Percentiles rank a stretch among this genome's conserved stretches.
Evolutionary conservation across 2,113 vertebrate species (phyloP).

Genomic region (Sisor rabdophorus): DNA sequence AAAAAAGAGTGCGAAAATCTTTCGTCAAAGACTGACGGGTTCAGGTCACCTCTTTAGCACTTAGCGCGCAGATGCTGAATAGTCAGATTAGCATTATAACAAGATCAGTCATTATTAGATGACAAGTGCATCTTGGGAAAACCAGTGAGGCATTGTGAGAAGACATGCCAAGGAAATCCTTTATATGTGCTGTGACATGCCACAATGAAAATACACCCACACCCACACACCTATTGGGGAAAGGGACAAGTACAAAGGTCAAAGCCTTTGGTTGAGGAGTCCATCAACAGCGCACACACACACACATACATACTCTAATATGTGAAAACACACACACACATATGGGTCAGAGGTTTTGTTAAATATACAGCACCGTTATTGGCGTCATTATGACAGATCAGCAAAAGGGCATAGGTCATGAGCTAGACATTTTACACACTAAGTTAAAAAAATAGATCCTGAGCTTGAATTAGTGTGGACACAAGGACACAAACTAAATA

Average conservation of each 20-base stretch:
- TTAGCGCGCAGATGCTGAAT: slow-evolving; percentile 16
- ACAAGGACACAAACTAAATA: background rate
- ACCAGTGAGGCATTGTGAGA: slow-evolving; percentile 1
- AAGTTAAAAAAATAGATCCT: background rate
- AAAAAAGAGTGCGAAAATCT: background rate
- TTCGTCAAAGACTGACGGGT: background rate
- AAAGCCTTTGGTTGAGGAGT: slow-evolving; percentile 12
- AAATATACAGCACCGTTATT: slow-evolving; percentile 21
- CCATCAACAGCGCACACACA: slow-evolving; percentile 4
- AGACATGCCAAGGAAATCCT: slow-evolving; percentile 21
- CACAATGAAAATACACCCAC: background rate
- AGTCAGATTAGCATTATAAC: slow-evolving; percentile 28
- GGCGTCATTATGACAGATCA: slow-evolving; percentile 28
- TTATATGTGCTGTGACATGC: slow-evolving; percentile 25
- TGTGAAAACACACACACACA: slow-evolving; percentile 12
- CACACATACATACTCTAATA: background rate
- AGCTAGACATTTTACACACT: background rate
- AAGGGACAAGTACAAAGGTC: slow-evolving; percentile 14
- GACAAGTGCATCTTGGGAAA: slow-evolving; percentile 19
- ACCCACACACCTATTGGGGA: background rate
- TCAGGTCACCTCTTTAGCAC: slow-evolving; percentile 16
- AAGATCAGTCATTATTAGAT: slow-evolving; percentile 33
- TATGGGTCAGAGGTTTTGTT: slow-evolving; percentile 34
- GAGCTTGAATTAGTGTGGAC: background rate
- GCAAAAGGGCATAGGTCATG: slow-evolving; percentile 23